phyloP scores from a whole-genome alignment of 2,797 vertebrate species.

The Lacerta bilineata region DNA sequence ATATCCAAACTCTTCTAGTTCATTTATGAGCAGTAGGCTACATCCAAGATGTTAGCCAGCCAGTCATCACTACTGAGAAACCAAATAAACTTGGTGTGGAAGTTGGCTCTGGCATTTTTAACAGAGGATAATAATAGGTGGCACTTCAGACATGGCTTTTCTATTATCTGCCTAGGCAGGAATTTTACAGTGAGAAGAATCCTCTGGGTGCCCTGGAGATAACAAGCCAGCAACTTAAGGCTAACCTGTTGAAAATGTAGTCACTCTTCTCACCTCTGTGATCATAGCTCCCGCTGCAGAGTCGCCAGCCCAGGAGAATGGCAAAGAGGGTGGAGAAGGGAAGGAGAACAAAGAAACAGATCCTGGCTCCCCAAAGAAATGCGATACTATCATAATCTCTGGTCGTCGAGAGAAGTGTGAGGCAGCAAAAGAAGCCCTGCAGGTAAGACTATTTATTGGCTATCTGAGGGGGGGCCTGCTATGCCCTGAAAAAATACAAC shows the following conservation, averaged over 20 bases:
- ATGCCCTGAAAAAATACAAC: background rate
- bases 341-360: slow-evolving; percentile 83
- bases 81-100: background rate
- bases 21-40: no score
- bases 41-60: no score
- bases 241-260: no score
- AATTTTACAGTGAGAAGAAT: background rate
- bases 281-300: slow-evolving; percentile 79
- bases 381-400: slow-evolving; percentile 94
- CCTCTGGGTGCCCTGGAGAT: background rate
- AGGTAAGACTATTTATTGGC: slow-evolving; percentile 78
- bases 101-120: background rate
- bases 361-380: slow-evolving; percentile 91
- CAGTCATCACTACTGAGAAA: background rate
- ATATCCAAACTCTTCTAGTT: background rate
- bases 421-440: slow-evolving; percentile 92
- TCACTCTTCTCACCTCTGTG: background rate
- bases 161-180: background rate
- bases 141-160: background rate
- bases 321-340: slow-evolving; percentile 88
- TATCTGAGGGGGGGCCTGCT: background rate
- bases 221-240: background rate
- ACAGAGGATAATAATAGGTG: background rate
- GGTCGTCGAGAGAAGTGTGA: slow-evolving; percentile 96
- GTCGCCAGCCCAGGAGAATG: slow-evolving; percentile 90